These are phyloP conservation scores for Tor tambroides DNA, from an alignment of 2,113 vertebrate genomes.

Conservation along the genomic window DNA sequence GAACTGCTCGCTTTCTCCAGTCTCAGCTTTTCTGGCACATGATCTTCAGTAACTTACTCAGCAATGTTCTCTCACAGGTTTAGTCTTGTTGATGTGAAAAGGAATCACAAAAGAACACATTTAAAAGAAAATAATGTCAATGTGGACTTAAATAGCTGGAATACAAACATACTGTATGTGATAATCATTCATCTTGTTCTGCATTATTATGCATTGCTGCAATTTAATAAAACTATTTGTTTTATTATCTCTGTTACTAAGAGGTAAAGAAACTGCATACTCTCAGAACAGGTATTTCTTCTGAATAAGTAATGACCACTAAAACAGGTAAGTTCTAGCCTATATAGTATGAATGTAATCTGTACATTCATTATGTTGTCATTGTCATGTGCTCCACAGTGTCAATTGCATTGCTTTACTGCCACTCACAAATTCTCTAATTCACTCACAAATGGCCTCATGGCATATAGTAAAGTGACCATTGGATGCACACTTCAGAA, in stretches of 20 bases:
- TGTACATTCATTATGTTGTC: not conserved
- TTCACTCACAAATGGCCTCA: no score
- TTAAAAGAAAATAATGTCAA: not conserved
- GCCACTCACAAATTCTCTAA: no score
- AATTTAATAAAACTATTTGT: not conserved
- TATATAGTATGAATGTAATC: not conserved
- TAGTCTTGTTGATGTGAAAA: not conserved
- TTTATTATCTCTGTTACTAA: no score
- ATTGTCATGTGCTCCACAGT: not conserved
- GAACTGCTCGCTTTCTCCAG: not conserved
- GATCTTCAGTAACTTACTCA: constrained; percentile 19
- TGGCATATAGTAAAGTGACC: no score
- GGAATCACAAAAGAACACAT: not conserved
- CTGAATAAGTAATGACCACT: not conserved
- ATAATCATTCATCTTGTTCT: not conserved
- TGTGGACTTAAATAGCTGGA: not conserved
- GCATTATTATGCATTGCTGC: not conserved
- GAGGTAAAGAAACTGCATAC: no score
- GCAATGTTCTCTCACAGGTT: constrained; percentile 8
- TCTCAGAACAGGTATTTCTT: not conserved
- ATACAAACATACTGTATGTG: not conserved
- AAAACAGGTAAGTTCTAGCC: not conserved
- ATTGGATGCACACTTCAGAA: no score
- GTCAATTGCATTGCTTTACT: not conserved
- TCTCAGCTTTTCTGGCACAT: constrained; percentile 14